Conservation (phyloP, 2,113 vertebrate genomes). For the Chaetodon auriga region DNA sequence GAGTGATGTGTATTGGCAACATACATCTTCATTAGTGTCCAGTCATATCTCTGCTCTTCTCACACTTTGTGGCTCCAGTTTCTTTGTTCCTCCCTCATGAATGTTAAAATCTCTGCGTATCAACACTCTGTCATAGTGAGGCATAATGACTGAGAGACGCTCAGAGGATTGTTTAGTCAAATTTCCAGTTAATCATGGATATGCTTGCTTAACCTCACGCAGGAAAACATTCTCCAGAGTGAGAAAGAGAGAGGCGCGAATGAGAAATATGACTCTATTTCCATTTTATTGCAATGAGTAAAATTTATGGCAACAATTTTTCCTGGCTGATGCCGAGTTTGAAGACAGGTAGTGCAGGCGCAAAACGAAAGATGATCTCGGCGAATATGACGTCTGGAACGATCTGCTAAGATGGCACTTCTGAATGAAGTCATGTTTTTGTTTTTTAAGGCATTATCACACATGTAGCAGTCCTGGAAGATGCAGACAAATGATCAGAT, state of each 20-base stretch:
- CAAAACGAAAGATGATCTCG: conserved; percentile 11
- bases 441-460: no score
- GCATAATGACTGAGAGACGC: conserved; percentile 57
- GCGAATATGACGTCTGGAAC: conserved; percentile 28
- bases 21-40: conserved; percentile 79
- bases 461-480: no score
- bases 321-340: conserved; percentile 50
- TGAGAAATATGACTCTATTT: conserved; percentile 60
- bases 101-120: conserved; percentile 64
- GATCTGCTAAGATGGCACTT: neutral
- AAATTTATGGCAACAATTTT: conserved; percentile 57
- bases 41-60: conserved; percentile 65
- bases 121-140: conserved; percentile 72
- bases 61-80: conserved; percentile 44
- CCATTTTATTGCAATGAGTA: conserved; percentile 58
- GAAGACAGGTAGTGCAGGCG: conserved; percentile 29
- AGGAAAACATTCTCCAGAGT: conserved; percentile 31
- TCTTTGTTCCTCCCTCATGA: conserved; percentile 67
- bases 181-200: conserved; percentile 65
- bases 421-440: no score
- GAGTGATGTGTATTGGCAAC: conserved; percentile 61
- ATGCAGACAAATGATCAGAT: no score
- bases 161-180: conserved; percentile 60
- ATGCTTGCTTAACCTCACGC: conserved; percentile 53
- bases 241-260: neutral